These are phyloP conservation scores for Drosophila pallidifrons DNA, from an alignment of 1,140 invertebrate genomes.

Conservation along the genomic window DNA sequence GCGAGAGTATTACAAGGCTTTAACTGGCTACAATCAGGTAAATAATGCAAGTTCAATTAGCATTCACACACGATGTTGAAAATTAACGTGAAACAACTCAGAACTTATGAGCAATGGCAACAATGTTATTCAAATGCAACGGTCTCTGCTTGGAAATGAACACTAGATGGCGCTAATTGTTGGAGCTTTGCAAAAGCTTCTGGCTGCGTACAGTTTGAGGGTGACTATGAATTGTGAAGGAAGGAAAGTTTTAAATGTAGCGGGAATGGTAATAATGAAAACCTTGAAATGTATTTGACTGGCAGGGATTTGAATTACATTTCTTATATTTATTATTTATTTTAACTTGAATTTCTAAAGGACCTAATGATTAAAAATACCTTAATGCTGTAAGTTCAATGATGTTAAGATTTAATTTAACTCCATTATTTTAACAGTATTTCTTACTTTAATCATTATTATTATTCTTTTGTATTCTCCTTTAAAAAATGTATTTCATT, in stretches of 20 bases:
- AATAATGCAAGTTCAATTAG: not conserved
- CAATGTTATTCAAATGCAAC: constrained; percentile 16
- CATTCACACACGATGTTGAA: not conserved
- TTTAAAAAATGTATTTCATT: too few species aligned
- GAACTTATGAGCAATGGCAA: not conserved
- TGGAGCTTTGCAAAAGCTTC: constrained; percentile 6
- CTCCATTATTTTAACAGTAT: too few species aligned
- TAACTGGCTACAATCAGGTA: constrained; percentile 89
- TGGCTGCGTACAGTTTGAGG: constrained; percentile 15
- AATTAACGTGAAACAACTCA: not conserved
- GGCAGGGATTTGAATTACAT: too few species aligned
- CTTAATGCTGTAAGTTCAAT: too few species aligned
- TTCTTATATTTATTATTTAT: too few species aligned
- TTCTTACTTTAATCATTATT: too few species aligned
- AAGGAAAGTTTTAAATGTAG: not conserved
- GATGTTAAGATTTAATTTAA: too few species aligned
- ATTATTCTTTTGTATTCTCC: too few species aligned
- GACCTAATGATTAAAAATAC: too few species aligned
- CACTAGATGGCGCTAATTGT: constrained; percentile 19
- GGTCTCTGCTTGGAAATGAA: not conserved
- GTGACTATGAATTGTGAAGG: not conserved
- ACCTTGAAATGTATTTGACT: not conserved
- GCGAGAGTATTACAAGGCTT: constrained; percentile 88
- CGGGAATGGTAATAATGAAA: not conserved
- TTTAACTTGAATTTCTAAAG: too few species aligned